Evolutionary conservation across 2,113 vertebrate species (phyloP), one percentile per base, ranked within the genome.

Genomic region (Tachycineta bicolor): DNA sequence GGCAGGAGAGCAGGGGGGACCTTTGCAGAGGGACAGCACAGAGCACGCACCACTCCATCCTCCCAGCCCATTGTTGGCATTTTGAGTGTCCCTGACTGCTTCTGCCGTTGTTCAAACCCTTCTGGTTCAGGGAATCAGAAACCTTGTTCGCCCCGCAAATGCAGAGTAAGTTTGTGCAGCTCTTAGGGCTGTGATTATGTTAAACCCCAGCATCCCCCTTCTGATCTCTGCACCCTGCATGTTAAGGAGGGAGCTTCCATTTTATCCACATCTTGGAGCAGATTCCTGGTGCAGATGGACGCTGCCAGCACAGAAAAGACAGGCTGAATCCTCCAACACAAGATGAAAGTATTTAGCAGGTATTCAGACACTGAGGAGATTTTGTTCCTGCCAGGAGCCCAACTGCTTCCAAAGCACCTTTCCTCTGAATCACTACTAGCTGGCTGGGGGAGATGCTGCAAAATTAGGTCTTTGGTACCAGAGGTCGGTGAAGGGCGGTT

Each of bases 401-500:
- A 52, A 47, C 31, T 59, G 85, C 53, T 90, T 77, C 73, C 74
- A 56, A 34, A 89, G 47, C 76, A 55, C 47, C 92, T 58, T 75
- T 69, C 41, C 63, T 29, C 33, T 65, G 31, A 56, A 60, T 6
- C 37, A n/a, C 13, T 14, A 9, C 26, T 50, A 9, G 64, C 34
- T 5, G 2, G 23, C 55, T 26, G 26, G 31, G 59, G 39, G 14
- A 87, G 55, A 39, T 43, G 55, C 50, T 83, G 78, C 34, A 37
- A 37, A 79, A 77, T 59, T 6, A 49, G 43, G 13, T 44, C 22
- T 56, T 64, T 20, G 59, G 10, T 79, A 4, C 26, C 46, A 7
- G 47, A 69, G 41, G 41, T 37, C 0, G 0, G 31, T 63, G 76
- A 58, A 25, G 1, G 4, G 70, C 3, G 9, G 28, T 24, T 59